Base-by-base conservation (phyloP, 2,888 invertebrate genomes). In the Caenorhabditis sp. region DNA sequence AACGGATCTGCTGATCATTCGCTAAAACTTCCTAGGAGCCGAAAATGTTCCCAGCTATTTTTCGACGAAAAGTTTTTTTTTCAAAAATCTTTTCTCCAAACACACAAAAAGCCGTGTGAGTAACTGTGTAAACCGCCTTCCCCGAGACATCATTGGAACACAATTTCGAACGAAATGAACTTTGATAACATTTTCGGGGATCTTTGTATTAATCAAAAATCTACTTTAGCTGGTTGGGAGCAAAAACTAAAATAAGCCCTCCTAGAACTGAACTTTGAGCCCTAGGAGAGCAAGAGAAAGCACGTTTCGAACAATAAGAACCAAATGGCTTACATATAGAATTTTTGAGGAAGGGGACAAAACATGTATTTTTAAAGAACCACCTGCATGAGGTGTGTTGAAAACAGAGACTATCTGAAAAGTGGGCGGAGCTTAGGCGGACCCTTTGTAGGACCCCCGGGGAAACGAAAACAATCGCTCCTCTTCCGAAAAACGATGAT, bases 111-210 rank as follows among this genome's bases (percentile, higher is more conserved):
- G 12, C n/a, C 22, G n/a, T 16, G 31, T 63, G 63, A 63, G 63
- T 63, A 63, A 63, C 63, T 63, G 63, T 47, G 44, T 44, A 38
- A 61, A 61, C 41, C 24, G 14, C 24, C 38, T 10, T 12, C 7
- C 24, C n/a, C n/a, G n/a, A 63, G 41, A 63, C 63, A 63, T 44
- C 63, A 63, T 47, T 63, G 63, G n/a, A 63, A 63, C 63, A 47
- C 47, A 44, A 22, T 12, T 14, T 54, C 26, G 54, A 22, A 0
- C 54, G 19, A 28, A 63, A 6, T 63, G 63, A 63, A 63, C 63
- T 63, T 63, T 63, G 63, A 44, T 63, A 63, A 44, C n/a, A 63
- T 44, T 63, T 44, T n/a, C n/a, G n/a, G n/a, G 12, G 44, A 47
- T 61, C 41, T 59, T 19, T 61, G 35, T 38, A 14, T 19, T 24